Evolutionary conservation across 2,888 invertebrate genomes (phyloP).

Genomic region (Synergus itoensis): DNA sequence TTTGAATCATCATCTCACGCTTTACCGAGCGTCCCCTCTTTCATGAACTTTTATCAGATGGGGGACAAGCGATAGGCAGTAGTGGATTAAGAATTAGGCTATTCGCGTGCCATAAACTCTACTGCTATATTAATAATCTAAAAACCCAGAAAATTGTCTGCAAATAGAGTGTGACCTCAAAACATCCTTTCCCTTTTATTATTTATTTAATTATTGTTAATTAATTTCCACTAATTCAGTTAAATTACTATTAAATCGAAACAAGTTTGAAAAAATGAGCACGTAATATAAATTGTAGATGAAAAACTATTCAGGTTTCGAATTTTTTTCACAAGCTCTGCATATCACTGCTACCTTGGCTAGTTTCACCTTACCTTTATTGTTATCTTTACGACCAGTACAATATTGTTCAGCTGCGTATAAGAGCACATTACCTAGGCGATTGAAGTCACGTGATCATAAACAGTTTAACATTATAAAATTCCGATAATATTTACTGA

Average conservation of each 20-base stretch:
- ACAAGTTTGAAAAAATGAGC: too few species aligned
- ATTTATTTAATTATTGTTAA: neutral
- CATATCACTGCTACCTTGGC: slow-evolving; percentile 19
- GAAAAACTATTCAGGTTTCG: neutral
- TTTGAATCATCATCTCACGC: slow-evolving; percentile 41
- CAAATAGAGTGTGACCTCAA: neutral
- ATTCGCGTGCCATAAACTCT: slow-evolving; percentile 26
- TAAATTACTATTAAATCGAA: too few species aligned
- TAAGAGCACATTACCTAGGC: slow-evolving; percentile 31
- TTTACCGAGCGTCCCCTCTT: slow-evolving; percentile 34
- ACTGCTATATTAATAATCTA: slow-evolving; percentile 20
- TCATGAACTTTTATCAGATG: slow-evolving; percentile 31
- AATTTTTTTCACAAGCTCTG: neutral
- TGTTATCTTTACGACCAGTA: slow-evolving; percentile 36
- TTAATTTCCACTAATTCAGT: too few species aligned
- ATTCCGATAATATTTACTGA: slow-evolving; percentile 36
- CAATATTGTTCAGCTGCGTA: slow-evolving; percentile 37
- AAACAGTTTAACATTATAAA: slow-evolving; percentile 38
- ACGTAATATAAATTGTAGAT: too few species aligned
- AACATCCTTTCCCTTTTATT: neutral
- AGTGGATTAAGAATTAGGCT: slow-evolving; percentile 34
- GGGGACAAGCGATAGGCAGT: slow-evolving; percentile 31
- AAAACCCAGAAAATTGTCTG: neutral
- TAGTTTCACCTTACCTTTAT: slow-evolving; percentile 32
- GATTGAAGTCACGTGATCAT: slow-evolving; percentile 34